Base-by-base conservation (phyloP, 1,140 invertebrate species). In the Saccostrea echinata region DNA sequence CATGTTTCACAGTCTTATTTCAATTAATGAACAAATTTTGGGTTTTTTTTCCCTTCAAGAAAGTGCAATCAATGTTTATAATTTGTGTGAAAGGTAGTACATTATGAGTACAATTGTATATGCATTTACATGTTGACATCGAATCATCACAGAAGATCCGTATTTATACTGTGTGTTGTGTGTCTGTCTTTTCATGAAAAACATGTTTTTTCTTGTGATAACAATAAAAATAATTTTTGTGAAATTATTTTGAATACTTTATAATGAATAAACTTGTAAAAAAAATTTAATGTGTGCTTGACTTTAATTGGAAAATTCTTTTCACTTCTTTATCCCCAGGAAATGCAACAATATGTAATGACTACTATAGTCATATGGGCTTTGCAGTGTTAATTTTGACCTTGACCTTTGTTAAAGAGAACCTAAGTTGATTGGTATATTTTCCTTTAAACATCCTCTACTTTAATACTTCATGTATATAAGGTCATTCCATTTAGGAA, bases 201-300 rank as follows among this genome's bases (percentile, higher is more conserved):
- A n/a, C 4, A 61, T 61, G 55, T 61, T 18, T 18, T n/a, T 61
- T 18, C n/a, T 18, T 61, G 55, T 61, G 18, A 61, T 61, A 61
- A 16, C n/a, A 61, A 61, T 18, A 61, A 18, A 61, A 61, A 61
- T n/a, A 4, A 61, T 21, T 61, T 2, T n/a, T 61, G 55, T 21
- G 18, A 76, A n/a, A 2, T 76, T 76, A 76, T 76, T 76, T 76
- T 76, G 68, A 27, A 76, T 76, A 76, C 27, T 76, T 76, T 76
- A 27, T 76, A 76, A 33, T 33, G 16, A 76, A 35, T 76, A 76
- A 76, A 76, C 12, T 33, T 33, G 24, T 64, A 64, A 76, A 16
- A 16, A 76, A 27, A 33, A 16, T 76, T 11, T 30, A 3, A 30
- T 76, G 16, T 33, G 27, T 16, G 1, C 16, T 76, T 76, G 11